These are phyloP conservation scores for Neolamprologus longior DNA, from an alignment of 2,113 vertebrate genomes.

Conservation along the genomic window DNA sequence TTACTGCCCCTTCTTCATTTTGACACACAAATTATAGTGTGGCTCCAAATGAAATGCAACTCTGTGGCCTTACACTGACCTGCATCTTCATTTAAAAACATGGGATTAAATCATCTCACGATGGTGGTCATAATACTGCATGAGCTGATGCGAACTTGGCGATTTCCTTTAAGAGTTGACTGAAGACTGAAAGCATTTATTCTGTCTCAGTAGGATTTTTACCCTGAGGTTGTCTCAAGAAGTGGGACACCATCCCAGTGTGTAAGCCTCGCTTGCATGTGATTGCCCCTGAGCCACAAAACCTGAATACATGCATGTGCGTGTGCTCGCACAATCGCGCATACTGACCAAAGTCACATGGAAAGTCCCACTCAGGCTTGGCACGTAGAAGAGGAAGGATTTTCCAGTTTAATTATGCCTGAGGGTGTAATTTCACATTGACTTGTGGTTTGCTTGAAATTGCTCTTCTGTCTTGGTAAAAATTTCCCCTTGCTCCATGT, in stretches of 20 bases:
- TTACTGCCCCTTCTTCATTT: neutral
- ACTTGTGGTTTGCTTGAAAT: constrained; percentile 32
- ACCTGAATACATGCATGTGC: constrained; percentile 11
- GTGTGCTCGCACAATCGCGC: neutral
- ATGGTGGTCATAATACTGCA: neutral
- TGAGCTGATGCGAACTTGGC: neutral
- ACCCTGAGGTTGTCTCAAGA: constrained; percentile 14
- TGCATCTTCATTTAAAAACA: neutral
- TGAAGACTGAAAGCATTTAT: neutral
- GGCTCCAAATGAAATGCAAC: neutral
- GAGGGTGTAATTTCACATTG: constrained; percentile 43
- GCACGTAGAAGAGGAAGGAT: neutral
- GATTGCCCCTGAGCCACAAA: constrained; percentile 8
- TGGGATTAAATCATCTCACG: neutral
- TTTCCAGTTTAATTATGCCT: constrained; percentile 45
- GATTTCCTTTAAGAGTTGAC: neutral
- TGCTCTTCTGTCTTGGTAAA: constrained; percentile 33
- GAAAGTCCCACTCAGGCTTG: constrained; percentile 44
- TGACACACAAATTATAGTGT: neutral
- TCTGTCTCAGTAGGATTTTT: constrained; percentile 2
- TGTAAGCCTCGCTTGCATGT: constrained; percentile 14
- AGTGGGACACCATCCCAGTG: constrained; percentile 42
- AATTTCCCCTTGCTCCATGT: constrained; percentile 7
- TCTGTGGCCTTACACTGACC: neutral
- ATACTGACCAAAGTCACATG: constrained; percentile 25